Conservation (phyloP, 2,797 vertebrate species). For the Danio tinwini region DNA sequence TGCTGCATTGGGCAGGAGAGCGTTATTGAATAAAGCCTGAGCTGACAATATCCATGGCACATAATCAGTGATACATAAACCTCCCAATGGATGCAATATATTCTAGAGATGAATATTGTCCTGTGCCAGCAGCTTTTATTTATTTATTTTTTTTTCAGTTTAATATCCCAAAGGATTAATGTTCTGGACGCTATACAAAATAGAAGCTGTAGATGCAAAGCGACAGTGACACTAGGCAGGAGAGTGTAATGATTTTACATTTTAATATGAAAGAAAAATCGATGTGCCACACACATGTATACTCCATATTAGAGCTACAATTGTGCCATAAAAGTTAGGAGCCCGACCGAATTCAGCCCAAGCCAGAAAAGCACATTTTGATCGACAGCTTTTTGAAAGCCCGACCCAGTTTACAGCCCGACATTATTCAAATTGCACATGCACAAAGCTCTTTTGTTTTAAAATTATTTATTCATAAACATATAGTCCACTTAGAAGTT, state of each 20-base stretch:
- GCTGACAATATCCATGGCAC: slow-evolving; percentile 11
- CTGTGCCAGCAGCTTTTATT: not conserved
- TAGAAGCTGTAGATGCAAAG: not conserved
- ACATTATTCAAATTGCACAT: too few species aligned
- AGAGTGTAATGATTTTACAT: not conserved
- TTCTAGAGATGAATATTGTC: slow-evolving; percentile 13
- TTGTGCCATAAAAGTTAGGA: too few species aligned
- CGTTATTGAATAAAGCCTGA: not conserved
- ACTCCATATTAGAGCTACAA: too few species aligned
- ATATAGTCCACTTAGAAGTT: too few species aligned
- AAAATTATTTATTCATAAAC: too few species aligned
- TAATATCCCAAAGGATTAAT: not conserved
- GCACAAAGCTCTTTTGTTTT: too few species aligned
- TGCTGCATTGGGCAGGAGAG: slow-evolving; percentile 4
- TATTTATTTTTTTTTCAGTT: not conserved
- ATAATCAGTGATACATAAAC: slow-evolving; percentile 6
- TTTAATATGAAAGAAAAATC: not conserved
- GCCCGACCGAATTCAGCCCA: too few species aligned
- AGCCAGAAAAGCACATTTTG: too few species aligned
- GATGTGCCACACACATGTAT: not conserved
- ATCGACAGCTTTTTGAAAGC: too few species aligned
- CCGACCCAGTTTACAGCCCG: too few species aligned
- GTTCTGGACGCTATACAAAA: slow-evolving; percentile 1
- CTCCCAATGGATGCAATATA: not conserved
- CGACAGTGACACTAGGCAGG: not conserved